Evolutionary conservation across 2,113 vertebrate genomes (phyloP).

Genomic region (Gila orcuttii): DNA sequence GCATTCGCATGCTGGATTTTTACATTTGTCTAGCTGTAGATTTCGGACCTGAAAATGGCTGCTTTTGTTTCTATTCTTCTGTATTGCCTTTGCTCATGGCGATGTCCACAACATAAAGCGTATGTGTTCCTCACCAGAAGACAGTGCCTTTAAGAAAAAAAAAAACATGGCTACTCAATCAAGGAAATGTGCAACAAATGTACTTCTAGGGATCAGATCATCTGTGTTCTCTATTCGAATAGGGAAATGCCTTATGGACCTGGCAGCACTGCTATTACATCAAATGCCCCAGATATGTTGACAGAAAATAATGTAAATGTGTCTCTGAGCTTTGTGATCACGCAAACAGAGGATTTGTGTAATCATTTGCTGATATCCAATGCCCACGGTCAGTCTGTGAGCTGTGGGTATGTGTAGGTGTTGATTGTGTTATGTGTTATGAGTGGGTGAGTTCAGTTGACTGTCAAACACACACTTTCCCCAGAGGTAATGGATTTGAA

Average conservation of each 20-base stretch:
- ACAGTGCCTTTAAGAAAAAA: neutral
- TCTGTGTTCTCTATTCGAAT: neutral
- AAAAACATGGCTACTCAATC: neutral
- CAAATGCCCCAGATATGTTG: slow-evolving; percentile 25
- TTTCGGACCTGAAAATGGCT: slow-evolving; percentile 18
- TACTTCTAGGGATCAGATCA: slow-evolving; percentile 16
- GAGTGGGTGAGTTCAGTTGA: slow-evolving; percentile 54
- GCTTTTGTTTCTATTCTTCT: slow-evolving; percentile 34
- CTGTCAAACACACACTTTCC: slow-evolving; percentile 51
- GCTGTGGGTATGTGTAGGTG: slow-evolving; percentile 70
- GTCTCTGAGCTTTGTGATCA: slow-evolving; percentile 67
- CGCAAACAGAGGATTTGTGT: slow-evolving; percentile 63
- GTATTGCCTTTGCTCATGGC: slow-evolving; percentile 15
- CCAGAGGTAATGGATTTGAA: slow-evolving; percentile 47
- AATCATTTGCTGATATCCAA: slow-evolving; percentile 71
- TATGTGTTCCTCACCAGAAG: neutral
- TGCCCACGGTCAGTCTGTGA: slow-evolving; percentile 68
- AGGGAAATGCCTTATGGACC: slow-evolving; percentile 20
- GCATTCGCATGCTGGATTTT: slow-evolving; percentile 41
- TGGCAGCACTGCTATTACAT: slow-evolving; percentile 1
- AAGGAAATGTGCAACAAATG: slow-evolving; percentile 16
- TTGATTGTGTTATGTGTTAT: slow-evolving; percentile 59
- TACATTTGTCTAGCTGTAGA: slow-evolving; percentile 48
- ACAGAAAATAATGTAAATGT: slow-evolving; percentile 66
- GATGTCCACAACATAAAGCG: neutral